Evolutionary conservation across 1,140 invertebrate genomes (phyloP).

Genomic region (Drosophila obscura): DNA sequence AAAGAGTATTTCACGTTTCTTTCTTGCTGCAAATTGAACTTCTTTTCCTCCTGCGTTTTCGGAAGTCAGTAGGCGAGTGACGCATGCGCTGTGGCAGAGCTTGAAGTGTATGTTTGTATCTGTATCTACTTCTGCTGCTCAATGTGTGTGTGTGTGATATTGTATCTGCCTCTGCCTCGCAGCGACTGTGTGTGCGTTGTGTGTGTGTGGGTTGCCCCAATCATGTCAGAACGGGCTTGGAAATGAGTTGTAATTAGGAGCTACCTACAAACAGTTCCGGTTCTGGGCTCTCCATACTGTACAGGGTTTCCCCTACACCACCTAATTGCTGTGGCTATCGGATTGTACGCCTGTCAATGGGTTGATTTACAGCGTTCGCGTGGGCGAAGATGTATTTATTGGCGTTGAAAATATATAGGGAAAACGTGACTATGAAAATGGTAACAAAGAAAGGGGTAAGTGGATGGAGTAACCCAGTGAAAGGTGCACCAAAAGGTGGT

Average conservation of each 20-base stretch:
- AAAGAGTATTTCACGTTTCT: not conserved
- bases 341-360: slow-evolving; percentile 8
- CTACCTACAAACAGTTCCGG: slow-evolving; percentile 41
- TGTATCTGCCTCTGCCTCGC: not conserved
- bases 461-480: no score
- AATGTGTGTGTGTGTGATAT: not conserved
- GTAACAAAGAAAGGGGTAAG: no score
- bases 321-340: slow-evolving; percentile 27
- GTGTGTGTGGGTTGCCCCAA: slow-evolving; percentile 13
- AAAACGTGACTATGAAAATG: no score
- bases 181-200: not conserved
- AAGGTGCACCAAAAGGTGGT: no score
- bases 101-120: not conserved
- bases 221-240: slow-evolving; percentile 29
- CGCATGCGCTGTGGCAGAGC: slow-evolving; percentile 56
- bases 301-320: not conserved
- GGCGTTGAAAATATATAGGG: no score
- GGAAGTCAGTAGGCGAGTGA: slow-evolving; percentile 60
- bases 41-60: slow-evolving; percentile 16
- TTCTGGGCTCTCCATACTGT: slow-evolving; percentile 12
- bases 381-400: no score
- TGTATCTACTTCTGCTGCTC: not conserved
- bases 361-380: slow-evolving; percentile 2
- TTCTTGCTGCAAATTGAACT: not conserved
- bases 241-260: slow-evolving; percentile 51